Conservation (phyloP, 37 sponge, comb jelly and placozoan species). For the Bolinopsis microptera region DNA sequence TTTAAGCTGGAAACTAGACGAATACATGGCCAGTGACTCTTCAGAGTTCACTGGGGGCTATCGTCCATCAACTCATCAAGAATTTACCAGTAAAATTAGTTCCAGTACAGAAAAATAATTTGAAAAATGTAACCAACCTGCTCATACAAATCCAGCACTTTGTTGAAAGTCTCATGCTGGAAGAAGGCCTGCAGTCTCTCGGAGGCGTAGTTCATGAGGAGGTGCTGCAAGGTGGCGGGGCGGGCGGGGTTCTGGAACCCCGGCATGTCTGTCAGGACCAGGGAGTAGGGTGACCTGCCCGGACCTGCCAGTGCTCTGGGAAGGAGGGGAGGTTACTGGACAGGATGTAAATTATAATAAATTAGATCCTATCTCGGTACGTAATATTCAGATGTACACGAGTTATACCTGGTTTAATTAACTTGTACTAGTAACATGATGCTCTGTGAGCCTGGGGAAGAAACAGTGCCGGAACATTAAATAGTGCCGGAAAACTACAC, state of each 20-base stretch:
- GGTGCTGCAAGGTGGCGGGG: conserved; percentile 87
- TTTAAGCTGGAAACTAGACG: no score
- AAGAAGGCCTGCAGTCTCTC: conserved; percentile 97
- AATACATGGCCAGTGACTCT: no score
- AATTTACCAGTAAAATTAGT: no score
- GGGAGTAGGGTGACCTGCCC: conserved; percentile 70
- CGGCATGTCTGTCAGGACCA: conserved; percentile 91
- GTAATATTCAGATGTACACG: neutral
- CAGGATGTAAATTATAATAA: neutral
- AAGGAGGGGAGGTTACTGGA: neutral
- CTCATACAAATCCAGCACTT: conserved; percentile 89
- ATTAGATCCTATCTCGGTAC: neutral
- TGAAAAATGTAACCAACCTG: conserved; percentile 52
- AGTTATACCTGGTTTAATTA: neutral
- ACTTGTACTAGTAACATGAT: neutral
- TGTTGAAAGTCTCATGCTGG: conserved; percentile 86
- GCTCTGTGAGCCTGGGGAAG: no score
- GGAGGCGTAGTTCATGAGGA: conserved; percentile 92
- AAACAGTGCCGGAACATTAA: no score
- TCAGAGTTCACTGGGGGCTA: no score
- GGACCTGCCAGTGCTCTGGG: conserved; percentile 70
- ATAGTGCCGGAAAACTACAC: no score
- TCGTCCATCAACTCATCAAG: no score
- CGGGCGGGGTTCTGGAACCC: conserved; percentile 89
- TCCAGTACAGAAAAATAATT: neutral